A percentile compares a stretch with the other conserved stretches of the same genome.
These are phyloP conservation scores for Syrrhaptes paradoxus DNA, from an alignment of 2,113 vertebrate species.

Conservation along the genomic window DNA sequence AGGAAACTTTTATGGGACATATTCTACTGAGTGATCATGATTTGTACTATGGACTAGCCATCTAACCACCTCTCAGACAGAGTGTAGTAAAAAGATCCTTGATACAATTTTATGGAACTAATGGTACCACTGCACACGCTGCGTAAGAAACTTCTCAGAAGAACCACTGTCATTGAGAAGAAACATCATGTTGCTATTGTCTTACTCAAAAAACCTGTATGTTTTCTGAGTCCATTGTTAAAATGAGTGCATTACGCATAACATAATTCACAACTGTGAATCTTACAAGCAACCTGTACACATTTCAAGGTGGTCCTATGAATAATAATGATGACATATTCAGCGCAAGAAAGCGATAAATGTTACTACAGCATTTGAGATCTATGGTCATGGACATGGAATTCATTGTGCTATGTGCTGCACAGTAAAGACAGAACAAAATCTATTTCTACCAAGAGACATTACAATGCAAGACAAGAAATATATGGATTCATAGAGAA, in stretches of 20 bases:
- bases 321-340: background rate
- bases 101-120: background rate
- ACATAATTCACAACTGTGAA: background rate
- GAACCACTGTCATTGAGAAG: background rate
- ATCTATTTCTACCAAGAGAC: background rate
- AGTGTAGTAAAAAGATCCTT: background rate
- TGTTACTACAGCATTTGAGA: background rate
- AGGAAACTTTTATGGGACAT: background rate
- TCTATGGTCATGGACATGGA: background rate
- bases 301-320: background rate
- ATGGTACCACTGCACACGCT: background rate
- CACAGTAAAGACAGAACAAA: background rate
- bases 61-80: background rate
- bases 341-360: background rate
- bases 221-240: background rate
- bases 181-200: background rate
- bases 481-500: background rate
- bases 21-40: background rate
- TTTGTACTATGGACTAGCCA: background rate
- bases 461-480: background rate
- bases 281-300: background rate
- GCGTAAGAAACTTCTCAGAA: background rate
- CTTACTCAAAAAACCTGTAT: background rate
- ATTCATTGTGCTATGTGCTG: background rate
- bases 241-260: background rate